phyloP scores from a whole-genome alignment of 2,113 vertebrate genomes.

The Dasyurus viverrinus region DNA sequence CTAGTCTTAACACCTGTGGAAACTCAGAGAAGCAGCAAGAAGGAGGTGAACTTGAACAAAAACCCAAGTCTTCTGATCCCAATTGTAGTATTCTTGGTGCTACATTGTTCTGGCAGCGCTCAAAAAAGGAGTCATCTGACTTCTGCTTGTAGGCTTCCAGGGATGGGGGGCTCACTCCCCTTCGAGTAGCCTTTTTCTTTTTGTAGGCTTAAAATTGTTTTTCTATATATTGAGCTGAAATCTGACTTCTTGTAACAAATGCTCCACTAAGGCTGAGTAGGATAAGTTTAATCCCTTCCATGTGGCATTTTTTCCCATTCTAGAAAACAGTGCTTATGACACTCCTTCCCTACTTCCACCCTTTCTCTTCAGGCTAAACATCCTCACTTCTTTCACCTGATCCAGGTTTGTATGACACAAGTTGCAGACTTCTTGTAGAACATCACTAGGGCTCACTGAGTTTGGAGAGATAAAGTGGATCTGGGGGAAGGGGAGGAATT shows the following conservation, averaged over 20 bases:
- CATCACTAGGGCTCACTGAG: constrained; percentile 37
- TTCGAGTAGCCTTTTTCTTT: neutral
- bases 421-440: neutral
- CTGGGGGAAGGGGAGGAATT: neutral
- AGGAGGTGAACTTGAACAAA: neutral
- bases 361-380: neutral
- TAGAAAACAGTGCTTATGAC: neutral
- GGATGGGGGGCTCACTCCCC: neutral
- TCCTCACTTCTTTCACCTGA: constrained; percentile 32
- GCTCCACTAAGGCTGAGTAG: neutral
- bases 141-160: neutral
- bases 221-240: neutral
- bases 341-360: constrained; percentile 69
- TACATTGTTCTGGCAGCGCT: neutral
- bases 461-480: neutral
- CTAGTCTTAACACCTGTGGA: neutral
- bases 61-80: neutral
- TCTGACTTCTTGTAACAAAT: neutral
- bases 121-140: neutral
- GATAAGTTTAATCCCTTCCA: neutral
- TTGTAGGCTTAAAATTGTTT: neutral
- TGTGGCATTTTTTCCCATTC: neutral
- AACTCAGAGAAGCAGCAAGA: neutral
- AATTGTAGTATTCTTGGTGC: neutral
- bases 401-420: neutral